These are phyloP conservation scores for Pseudococcus viburni DNA, from an alignment of 2,888 invertebrate species.

Conservation along the genomic window DNA sequence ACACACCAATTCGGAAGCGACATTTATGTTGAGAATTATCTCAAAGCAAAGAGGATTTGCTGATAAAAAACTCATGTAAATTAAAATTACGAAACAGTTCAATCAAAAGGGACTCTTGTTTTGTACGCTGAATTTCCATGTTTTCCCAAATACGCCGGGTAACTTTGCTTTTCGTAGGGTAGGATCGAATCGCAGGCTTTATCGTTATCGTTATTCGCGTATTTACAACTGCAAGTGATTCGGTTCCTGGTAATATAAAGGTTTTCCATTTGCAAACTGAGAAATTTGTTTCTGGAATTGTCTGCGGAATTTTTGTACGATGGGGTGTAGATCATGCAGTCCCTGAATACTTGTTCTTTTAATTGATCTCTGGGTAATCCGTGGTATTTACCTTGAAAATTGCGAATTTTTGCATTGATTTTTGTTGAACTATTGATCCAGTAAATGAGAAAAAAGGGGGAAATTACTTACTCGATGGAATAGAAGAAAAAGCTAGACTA, in stretches of 20 bases:
- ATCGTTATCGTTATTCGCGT: neutral
- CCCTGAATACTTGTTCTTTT: slow-evolving; percentile 19
- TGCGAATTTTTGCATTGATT: no score
- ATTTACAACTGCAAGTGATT: slow-evolving; percentile 36
- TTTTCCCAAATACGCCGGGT: slow-evolving; percentile 34
- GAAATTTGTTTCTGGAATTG: neutral
- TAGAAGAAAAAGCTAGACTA: slow-evolving; percentile 18
- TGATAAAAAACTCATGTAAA: neutral
- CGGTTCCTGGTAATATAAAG: slow-evolving; percentile 47
- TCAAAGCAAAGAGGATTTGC: slow-evolving; percentile 19
- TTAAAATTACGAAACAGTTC: neutral
- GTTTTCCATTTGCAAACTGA: slow-evolving; percentile 13
- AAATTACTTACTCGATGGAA: slow-evolving; percentile 4
- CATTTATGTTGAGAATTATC: slow-evolving; percentile 35
- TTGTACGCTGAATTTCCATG: slow-evolving; percentile 49
- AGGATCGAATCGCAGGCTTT: slow-evolving; percentile 21
- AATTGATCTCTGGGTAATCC: slow-evolving; percentile 18
- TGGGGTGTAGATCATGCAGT: neutral
- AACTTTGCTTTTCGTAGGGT: slow-evolving; percentile 60
- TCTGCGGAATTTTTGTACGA: neutral
- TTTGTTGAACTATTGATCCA: no score
- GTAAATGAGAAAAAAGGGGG: neutral
- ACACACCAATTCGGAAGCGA: slow-evolving; percentile 36
- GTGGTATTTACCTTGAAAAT: slow-evolving; percentile 41
- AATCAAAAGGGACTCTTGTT: slow-evolving; percentile 33